Base-by-base conservation (phyloP, 2,797 vertebrate genomes). In the Fundulus diaphanus region DNA sequence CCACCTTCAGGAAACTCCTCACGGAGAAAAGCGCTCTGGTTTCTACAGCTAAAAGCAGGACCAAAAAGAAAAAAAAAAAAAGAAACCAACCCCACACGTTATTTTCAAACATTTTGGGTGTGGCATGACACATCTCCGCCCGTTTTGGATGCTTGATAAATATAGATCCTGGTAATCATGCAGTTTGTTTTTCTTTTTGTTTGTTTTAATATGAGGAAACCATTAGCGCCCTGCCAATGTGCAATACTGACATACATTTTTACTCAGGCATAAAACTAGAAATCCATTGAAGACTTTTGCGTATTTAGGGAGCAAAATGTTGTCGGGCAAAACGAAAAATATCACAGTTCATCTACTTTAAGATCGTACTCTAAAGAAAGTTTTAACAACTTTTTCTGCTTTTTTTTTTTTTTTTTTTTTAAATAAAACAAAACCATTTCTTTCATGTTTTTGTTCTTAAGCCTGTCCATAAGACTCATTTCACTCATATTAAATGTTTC, bases 211-310 rank as follows among this genome's bases (percentile, higher is more conserved):
- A 51, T 88, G 82, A 73, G 77, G 73, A 79, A 92, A 83, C 74
- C 77, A 42, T 91, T 76, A 85, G 73, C 90, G 89, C 81, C 89
- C 89, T 88, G 90, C 96, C 95, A 95, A 94, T 96, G 96, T 95
- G 94, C 96, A 95, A 96, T 96, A 96, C 92, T 93, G 91, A 96
- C 94, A 96, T 97, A 97, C 96, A 95, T 96, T 96, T 96, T 96
- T 96, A 97, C 97, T 97, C 93, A 96, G 97, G 96, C 97, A 88
- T 89, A 96, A 95, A 91, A 95, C 95, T 95, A 95, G 94, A 96
- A 95, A 87, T 91, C 84, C 85, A 87, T 85, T n/a, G 71, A 87
- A 88, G 82, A 79, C 31, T 94, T 91, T 96, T 93, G 94, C 94
- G 94, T 97, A 96, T 96, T 95, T 95, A 95, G 95, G 93, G 97